phyloP scores from a whole-genome alignment of 2,888 invertebrate species.

The Diaprepes abbreviatus region DNA sequence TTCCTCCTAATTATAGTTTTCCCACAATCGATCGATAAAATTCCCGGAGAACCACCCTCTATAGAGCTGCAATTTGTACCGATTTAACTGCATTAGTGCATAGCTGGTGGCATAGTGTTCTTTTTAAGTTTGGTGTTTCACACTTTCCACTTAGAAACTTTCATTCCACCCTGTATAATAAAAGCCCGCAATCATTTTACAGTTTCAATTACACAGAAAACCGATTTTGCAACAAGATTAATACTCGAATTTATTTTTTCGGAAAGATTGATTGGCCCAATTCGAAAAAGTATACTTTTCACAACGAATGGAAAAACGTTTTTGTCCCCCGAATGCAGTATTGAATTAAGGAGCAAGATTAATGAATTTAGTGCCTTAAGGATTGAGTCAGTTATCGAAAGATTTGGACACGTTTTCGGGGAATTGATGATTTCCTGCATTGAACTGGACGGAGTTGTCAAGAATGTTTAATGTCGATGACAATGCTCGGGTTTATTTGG shows the following conservation, averaged over 20 bases:
- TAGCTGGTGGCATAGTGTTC: too few relatives aligned
- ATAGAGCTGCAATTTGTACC: too few relatives aligned
- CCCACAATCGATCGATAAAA: too few relatives aligned
- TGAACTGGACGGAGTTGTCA: conserved; percentile 19
- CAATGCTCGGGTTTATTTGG: conserved; percentile 12
- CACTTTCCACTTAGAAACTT: too few relatives aligned
- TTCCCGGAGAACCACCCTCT: too few relatives aligned
- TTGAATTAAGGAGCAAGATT: conserved; percentile 47
- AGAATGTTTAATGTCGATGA: conserved; percentile 12
- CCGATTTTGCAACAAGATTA: conserved; percentile 14
- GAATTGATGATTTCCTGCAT: conserved; percentile 36
- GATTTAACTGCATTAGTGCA: too few relatives aligned
- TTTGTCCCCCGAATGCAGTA: conserved; percentile 37
- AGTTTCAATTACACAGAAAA: not conserved
- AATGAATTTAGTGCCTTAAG: conserved; percentile 43
- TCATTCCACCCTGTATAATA: too few relatives aligned
- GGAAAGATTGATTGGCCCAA: conserved; percentile 38
- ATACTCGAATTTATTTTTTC: conserved; percentile 30
- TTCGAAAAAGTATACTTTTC: conserved; percentile 45
- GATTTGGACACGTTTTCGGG: conserved; percentile 31
- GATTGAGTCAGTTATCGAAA: conserved; percentile 35
- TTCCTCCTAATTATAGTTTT: too few relatives aligned
- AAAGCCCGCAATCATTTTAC: too few relatives aligned
- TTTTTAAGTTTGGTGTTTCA: too few relatives aligned
- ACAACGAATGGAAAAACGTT: conserved; percentile 34